A percentile compares a stretch with the other conserved stretches of the same genome.
Evolutionary conservation across 1,140 invertebrate species (phyloP).

Genomic region (Meloidogyne exigua): DNA sequence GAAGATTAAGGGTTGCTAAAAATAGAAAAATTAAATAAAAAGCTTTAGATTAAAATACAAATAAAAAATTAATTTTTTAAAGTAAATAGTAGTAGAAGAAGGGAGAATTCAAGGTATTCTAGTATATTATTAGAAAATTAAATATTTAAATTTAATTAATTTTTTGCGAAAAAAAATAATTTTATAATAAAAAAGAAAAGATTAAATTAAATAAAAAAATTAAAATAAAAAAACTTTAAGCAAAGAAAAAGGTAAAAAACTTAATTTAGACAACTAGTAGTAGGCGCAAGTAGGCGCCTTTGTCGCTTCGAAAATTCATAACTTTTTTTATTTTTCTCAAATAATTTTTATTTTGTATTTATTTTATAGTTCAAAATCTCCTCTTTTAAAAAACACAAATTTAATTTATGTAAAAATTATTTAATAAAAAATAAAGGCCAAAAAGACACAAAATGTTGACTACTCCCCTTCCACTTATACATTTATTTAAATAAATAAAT

Average conservation of each 20-base stretch:
- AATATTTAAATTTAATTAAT: no score
- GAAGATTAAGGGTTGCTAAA: background rate
- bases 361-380: no score
- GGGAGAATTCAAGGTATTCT: no score
- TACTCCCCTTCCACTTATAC: background rate
- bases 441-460: background rate
- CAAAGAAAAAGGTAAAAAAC: background rate
- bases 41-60: background rate
- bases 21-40: background rate
- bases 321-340: no score
- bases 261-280: no score
- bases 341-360: no score
- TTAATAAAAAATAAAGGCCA: conserved; percentile 11
- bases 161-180: no score
- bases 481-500: background rate
- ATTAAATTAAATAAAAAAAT: no score
- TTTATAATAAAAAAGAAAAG: no score
- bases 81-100: background rate
- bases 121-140: no score
- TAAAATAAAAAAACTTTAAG: background rate
- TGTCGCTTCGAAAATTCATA: no score
- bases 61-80: background rate
- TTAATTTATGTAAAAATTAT: conserved; percentile 8
- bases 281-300: no score
- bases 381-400: background rate